phyloP scores from a whole-genome alignment of 2,888 invertebrate species.

The Druceiella hillmani region DNA sequence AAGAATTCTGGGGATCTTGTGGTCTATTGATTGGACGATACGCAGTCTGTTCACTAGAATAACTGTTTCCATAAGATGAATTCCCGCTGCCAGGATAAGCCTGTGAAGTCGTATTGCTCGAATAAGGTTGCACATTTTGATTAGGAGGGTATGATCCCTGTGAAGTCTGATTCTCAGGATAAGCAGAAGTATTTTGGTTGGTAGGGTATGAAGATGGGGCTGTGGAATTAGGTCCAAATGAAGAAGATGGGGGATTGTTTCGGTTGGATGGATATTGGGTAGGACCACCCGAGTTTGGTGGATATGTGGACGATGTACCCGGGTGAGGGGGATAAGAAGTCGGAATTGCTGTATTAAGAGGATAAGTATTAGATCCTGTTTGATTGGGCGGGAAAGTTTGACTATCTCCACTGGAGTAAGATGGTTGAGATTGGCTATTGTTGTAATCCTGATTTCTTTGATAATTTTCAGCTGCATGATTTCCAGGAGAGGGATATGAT shows the following conservation, averaged over 20 bases:
- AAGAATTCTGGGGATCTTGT: background rate
- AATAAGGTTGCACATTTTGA: slow-evolving; percentile 28
- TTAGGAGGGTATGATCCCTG: slow-evolving; percentile 30
- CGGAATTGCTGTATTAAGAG: too few relatives aligned
- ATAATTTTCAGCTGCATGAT: slow-evolving; percentile 35
- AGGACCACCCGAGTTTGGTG: too few relatives aligned
- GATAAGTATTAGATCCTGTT: slow-evolving; percentile 20
- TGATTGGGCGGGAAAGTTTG: slow-evolving; percentile 35
- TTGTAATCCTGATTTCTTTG: slow-evolving; percentile 28
- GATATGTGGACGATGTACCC: too few relatives aligned
- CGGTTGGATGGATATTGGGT: too few relatives aligned
- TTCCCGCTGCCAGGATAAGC: slow-evolving; percentile 30
- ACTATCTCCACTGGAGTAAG: slow-evolving; percentile 33
- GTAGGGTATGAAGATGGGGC: slow-evolving; percentile 34
- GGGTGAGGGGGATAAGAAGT: too few relatives aligned
- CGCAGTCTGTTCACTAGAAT: background rate
- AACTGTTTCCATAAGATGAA: too few relatives aligned
- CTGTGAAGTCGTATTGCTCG: slow-evolving; percentile 34
- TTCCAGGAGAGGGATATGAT: slow-evolving; percentile 33
- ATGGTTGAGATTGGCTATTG: slow-evolving; percentile 23
- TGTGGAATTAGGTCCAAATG: too few relatives aligned
- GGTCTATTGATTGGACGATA: background rate
- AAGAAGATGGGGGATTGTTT: too few relatives aligned
- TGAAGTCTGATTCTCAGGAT: slow-evolving; percentile 13
- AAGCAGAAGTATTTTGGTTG: slow-evolving; percentile 34